These are phyloP conservation scores for Synergus itoensis DNA, from an alignment of 2,888 invertebrate genomes.

Conservation along the genomic window DNA sequence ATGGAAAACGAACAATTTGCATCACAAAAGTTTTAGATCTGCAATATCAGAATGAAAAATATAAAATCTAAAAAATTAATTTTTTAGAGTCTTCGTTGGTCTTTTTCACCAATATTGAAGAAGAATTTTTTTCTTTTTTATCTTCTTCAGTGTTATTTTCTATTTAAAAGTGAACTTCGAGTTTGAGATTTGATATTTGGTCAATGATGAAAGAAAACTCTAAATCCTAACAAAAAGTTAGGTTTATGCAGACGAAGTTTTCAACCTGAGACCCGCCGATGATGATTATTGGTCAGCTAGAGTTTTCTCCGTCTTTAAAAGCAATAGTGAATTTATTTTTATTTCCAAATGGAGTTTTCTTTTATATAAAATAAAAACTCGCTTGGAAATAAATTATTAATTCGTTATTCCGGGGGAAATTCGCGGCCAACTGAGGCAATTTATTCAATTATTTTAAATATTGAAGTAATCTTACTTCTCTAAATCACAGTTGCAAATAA, in stretches of 20 bases:
- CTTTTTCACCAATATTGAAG: too few relatives aligned
- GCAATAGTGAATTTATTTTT: conserved; percentile 43
- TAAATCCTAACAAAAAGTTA: conserved; percentile 56
- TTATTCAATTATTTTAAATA: conserved; percentile 36
- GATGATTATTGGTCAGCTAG: conserved; percentile 74
- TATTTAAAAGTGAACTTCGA: not conserved
- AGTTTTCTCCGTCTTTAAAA: conserved; percentile 57
- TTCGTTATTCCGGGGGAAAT: conserved; percentile 47
- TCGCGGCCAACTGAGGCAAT: conserved; percentile 74
- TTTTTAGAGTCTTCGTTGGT: too few relatives aligned
- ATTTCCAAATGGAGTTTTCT: conserved; percentile 32
- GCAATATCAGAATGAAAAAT: conserved; percentile 9
- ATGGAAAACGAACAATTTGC: conserved; percentile 71
- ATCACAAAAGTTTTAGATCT: conserved; percentile 71
- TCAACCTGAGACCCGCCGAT: conserved; percentile 76
- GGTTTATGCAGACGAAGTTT: conserved; percentile 73
- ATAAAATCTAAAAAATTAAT: not conserved
- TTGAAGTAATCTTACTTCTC: conserved; percentile 63
- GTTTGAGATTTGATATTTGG: conserved; percentile 50
- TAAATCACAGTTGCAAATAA: conserved; percentile 70
- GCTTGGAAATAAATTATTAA: not conserved
- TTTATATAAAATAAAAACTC: conserved; percentile 18
- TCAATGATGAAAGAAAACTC: conserved; percentile 71
- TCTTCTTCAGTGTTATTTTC: too few relatives aligned
- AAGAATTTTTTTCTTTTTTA: too few relatives aligned